Base-by-base conservation (phyloP, 2,113 vertebrate species). In the Pterocles burchelli region DNA sequence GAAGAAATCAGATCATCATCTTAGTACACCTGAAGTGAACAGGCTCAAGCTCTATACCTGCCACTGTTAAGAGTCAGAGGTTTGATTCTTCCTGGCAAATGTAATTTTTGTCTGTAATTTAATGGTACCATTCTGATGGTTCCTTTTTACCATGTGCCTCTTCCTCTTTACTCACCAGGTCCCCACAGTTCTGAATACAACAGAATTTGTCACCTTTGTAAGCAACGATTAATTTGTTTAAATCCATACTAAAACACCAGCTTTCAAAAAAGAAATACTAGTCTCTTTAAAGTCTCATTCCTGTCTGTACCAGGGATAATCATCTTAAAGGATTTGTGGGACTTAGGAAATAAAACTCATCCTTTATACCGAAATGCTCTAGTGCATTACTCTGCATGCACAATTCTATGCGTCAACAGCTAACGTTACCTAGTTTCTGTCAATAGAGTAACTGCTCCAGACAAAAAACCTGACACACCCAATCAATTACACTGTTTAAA, bases 391-490 rank as follows among this genome's bases (percentile, higher is more conserved):
- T 18, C 41, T 49, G 67, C 51, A 66, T 0, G 2, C 84, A 76
- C 63, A 59, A 4, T 4, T 51, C 34, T 0, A 1, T 3, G 31
- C 1, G 1, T 2, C 0, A 0, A 4, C 1, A 46, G 51, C 80
- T 77, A 49, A 3, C 29, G 2, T n/a, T 21, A 55, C 46, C 51
- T 24, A 20, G 22, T 6, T 25, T 22, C 66, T 68, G 62, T 4
- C 75, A 72, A 48, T 55, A 59, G 38, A 73, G 67, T 0, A 57
- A 57, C 75, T 21, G 46, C 5, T 1, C 21, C 28, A 36, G 4
- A 72, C 19, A 31, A 61, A 45, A 76, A 36, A 31, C 0, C 38
- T 17, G 75, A 25, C 33, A 7, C 2, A 7, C 13, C 25, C 17
- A 7, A 62, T 36, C 13, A 82, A 61, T 33, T 9, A 24, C 31